Conservation (phyloP, 1,140 invertebrate genomes). For the Drosophila baimaii region DNA sequence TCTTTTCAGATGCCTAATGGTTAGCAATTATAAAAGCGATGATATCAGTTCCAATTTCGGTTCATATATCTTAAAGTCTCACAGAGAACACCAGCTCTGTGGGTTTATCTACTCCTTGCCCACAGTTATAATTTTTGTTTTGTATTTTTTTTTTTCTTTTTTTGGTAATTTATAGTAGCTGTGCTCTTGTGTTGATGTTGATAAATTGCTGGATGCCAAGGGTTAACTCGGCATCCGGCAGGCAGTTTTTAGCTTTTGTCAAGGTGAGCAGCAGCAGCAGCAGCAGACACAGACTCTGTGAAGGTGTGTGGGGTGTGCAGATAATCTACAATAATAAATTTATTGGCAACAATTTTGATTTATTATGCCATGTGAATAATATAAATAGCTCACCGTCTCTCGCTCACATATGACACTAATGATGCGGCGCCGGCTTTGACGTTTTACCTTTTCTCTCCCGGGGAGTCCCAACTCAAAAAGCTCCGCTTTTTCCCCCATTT, state of each 20-base stretch:
- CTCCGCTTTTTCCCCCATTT: conserved; percentile 19
- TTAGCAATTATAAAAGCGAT: conserved; percentile 19
- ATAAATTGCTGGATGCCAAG: conserved; percentile 72
- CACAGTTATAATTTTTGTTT: conserved; percentile 22
- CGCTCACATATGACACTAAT: conserved; percentile 71
- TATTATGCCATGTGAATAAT: conserved; percentile 76
- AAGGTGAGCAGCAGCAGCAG: conserved; percentile 60
- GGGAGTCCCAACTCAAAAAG: conserved; percentile 20
- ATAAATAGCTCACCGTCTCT: conserved; percentile 60
- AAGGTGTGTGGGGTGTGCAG: conserved; percentile 32
- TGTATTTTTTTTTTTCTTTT: conserved; percentile 23
- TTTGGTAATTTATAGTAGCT: conserved; percentile 68
- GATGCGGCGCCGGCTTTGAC: conserved; percentile 64
- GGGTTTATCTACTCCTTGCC: neutral
- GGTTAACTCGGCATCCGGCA: conserved; percentile 60
- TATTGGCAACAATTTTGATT: conserved; percentile 81
- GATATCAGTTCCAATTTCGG: conserved; percentile 1
- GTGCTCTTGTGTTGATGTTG: conserved; percentile 66
- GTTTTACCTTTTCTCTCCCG: conserved; percentile 55
- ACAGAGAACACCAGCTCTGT: conserved; percentile 8
- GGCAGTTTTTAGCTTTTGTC: conserved; percentile 71
- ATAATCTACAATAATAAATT: conserved; percentile 82
- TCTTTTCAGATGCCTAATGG: conserved; percentile 1
- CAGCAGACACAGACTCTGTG: conserved; percentile 22
- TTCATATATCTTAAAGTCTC: conserved; percentile 12